Evolutionary conservation across 2,888 invertebrate species (phyloP), one percentile per base, ranked within the genome.

Genomic region (Metellina segmentata): DNA sequence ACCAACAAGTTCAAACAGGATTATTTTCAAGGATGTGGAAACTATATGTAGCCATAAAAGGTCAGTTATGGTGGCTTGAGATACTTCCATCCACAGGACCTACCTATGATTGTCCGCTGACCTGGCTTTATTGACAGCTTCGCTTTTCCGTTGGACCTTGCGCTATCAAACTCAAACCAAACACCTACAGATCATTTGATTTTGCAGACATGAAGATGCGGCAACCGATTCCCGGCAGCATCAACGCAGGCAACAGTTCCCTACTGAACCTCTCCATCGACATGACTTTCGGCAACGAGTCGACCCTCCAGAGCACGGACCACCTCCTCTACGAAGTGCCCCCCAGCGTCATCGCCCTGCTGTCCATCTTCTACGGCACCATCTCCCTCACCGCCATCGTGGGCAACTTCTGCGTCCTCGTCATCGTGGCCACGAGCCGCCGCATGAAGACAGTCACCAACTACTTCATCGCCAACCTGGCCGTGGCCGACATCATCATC

Each of bases 391-490:
- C 97, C 94, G 97, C 98, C 0, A 97, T 98, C 69, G 96, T 97
- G 8, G 98, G 98, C 0, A 98, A 98, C 95, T 96, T 96, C 51
- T 96, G 97, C 16, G 98, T 98, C 34, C 97, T 98, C 95, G 97
- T 97, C 96, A 97, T 98, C 89, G 97, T 98, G 51, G 96, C 97
- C 70, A 97, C 97, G 13, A 97, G 95, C 93, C 97, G 87, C 51
- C 96, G 97, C 93, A 97, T 97, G 97, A 96, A 97, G 94, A 97
- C 97, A 93, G 97, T 95, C 16, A 98, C 98, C 78, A 98, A 98
- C 95, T 97, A 97, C 95, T 98, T 97, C 95, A 97, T 98, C 81
- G 97, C 97, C 19, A 98, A 98, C 95, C 95, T 98, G 94, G 98
- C 98, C 2, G 95, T 97, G 93, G 97, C 98, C 48, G 98, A 98